Conservation (phyloP, 37 sponge, comb jelly and placozoan species). For the Aplysina aerophoba region DNA sequence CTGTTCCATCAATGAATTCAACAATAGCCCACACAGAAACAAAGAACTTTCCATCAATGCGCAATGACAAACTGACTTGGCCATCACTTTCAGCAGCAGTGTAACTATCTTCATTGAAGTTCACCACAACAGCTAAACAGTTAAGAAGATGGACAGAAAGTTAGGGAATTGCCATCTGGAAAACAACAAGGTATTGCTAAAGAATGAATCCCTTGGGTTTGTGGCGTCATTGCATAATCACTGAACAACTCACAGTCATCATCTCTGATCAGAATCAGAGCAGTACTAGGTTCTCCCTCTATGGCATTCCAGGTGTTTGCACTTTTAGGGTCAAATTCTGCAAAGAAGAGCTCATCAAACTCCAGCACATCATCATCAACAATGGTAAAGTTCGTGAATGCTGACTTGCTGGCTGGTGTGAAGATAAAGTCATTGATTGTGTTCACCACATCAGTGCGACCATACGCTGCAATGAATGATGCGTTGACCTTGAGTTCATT, state of each 20-base stretch:
- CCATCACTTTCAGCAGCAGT: not conserved
- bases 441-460: not conserved
- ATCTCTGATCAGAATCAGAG: not conserved
- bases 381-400: not conserved
- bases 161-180: no score
- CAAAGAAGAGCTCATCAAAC: not conserved
- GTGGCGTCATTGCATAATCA: not conserved
- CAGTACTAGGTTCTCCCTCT: not conserved
- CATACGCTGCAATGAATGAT: no score
- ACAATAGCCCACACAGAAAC: not conserved
- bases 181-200: no score
- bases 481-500: no score
- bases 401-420: not conserved
- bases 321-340: slow-evolving; percentile 13
- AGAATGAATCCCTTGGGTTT: no score
- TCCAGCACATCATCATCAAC: not conserved
- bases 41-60: slow-evolving; percentile 1
- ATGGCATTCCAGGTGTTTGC: not conserved
- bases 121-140: slow-evolving; percentile 1
- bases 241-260: slow-evolving; percentile 6
- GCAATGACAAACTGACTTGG: not conserved
- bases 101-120: slow-evolving; percentile 12
- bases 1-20: not conserved
- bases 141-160: no score
- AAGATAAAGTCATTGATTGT: slow-evolving; percentile 10